A percentile compares a stretch with the other conserved stretches of the same genome.
Evolutionary conservation across 2,797 vertebrate species (phyloP).

Genomic region (Oreonectes daqikongensis): DNA sequence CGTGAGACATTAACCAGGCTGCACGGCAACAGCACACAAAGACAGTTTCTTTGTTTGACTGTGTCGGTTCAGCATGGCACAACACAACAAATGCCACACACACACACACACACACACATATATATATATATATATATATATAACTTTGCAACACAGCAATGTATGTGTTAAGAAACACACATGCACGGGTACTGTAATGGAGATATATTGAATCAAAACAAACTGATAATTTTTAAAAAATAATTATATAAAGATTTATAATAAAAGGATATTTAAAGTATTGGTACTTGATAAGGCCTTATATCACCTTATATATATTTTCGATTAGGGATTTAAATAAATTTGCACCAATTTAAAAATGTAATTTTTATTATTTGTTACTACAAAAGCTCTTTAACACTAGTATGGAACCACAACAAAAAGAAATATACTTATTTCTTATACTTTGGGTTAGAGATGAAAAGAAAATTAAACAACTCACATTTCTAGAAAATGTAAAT

Average conservation of each 20-base stretch:
- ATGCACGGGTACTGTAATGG: neutral
- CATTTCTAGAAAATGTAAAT: no score
- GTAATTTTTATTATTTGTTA: neutral
- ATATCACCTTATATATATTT: neutral
- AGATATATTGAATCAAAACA: neutral
- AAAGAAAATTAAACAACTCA: no score
- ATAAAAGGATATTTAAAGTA: no score
- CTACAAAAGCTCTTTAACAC: neutral
- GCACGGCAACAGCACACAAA: constrained; percentile 44
- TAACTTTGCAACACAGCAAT: neutral
- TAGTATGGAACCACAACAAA: no score
- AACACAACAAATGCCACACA: constrained; percentile 10
- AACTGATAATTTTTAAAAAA: neutral
- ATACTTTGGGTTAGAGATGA: no score
- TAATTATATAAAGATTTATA: no score
- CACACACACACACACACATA: no score
- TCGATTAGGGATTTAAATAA: neutral
- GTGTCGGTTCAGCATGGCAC: constrained; percentile 45
- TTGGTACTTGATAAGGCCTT: no score
- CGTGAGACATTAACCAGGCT: constrained; percentile 61
- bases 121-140: no score
- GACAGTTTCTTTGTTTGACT: constrained; percentile 59
- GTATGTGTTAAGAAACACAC: neutral
- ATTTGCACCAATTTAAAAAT: neutral
- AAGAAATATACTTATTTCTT: no score